Conservation (phyloP, 2,888 invertebrate species). For the Netelia melanura region DNA sequence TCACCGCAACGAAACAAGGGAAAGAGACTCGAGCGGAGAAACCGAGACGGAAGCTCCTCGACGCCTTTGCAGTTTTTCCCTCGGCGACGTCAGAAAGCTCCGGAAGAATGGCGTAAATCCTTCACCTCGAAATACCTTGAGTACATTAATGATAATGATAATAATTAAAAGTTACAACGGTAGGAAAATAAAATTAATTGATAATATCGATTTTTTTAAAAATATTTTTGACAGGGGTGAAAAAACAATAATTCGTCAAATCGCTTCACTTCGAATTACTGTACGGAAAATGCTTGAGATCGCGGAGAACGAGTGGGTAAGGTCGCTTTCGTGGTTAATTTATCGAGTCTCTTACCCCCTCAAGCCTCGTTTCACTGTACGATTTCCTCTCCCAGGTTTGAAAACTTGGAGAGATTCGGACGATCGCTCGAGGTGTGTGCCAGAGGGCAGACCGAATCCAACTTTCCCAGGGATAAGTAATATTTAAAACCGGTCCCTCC, state of each 20-base stretch:
- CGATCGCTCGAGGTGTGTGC: conserved; percentile 71
- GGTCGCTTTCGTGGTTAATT: conserved; percentile 64
- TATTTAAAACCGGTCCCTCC: conserved; percentile 78
- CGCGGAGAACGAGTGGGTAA: conserved; percentile 40
- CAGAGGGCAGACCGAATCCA: conserved; percentile 72
- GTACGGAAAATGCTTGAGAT: conserved; percentile 5
- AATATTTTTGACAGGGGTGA: neutral
- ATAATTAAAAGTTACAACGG: conserved; percentile 8
- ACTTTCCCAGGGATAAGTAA: conserved; percentile 79
- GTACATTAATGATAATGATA: conserved; percentile 21
- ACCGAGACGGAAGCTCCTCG: conserved; percentile 60
- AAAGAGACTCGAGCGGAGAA: conserved; percentile 47
- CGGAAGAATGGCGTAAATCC: conserved; percentile 56
- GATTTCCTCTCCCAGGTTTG: conserved; percentile 14
- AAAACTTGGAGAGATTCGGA: conserved; percentile 63
- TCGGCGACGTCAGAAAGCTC: conserved; percentile 31
- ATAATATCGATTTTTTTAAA: neutral
- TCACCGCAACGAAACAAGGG: conserved; percentile 39
- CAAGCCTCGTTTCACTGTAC: neutral
- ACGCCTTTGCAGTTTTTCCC: conserved; percentile 54
- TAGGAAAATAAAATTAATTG: neutral
- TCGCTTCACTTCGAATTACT: conserved; percentile 8
- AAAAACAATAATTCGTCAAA: conserved; percentile 28
- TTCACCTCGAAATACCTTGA: conserved; percentile 26
- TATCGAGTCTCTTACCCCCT: conserved; percentile 43